phyloP scores from a whole-genome alignment of 2,797 vertebrate genomes.

The Harpagifer antarcticus region DNA sequence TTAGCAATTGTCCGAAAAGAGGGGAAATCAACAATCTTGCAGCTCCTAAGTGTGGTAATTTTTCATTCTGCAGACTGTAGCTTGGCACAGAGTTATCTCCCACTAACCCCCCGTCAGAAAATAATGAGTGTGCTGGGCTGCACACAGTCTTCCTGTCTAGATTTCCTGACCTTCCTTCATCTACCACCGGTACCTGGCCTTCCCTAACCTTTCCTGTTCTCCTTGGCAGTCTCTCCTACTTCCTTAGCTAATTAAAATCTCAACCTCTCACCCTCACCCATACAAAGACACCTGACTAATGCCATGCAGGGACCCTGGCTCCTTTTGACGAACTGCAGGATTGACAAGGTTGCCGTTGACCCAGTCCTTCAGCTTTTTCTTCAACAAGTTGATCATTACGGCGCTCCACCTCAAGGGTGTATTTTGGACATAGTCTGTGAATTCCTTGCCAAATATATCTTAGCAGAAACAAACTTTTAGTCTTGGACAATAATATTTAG shows the following conservation, averaged over 20 bases:
- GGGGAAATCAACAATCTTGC: constrained; percentile 25
- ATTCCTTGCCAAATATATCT: constrained; percentile 12
- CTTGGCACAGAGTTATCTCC: constrained; percentile 53
- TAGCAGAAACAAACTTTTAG: constrained; percentile 4
- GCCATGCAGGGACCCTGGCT: constrained; percentile 21
- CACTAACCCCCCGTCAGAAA: constrained; percentile 63
- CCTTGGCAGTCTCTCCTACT: constrained; percentile 71
- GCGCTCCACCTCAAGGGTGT: constrained; percentile 17
- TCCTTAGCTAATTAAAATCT: constrained; percentile 79
- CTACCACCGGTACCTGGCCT: constrained; percentile 56
- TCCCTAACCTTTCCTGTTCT: constrained; percentile 69
- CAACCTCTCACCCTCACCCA: constrained; percentile 67
- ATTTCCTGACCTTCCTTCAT: constrained; percentile 66
- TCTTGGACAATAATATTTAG: neutral
- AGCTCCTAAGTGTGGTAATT: constrained; percentile 45
- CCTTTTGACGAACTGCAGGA: constrained; percentile 50
- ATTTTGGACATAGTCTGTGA: constrained; percentile 29
- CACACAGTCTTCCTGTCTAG: constrained; percentile 59
- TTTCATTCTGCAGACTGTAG: constrained; percentile 49
- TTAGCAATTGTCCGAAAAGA: constrained; percentile 18
- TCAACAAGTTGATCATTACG: constrained; percentile 37
- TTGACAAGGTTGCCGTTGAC: constrained; percentile 60
- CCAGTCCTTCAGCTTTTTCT: constrained; percentile 29
- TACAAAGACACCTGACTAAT: constrained; percentile 52
- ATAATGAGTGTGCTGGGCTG: constrained; percentile 71